Evolutionary conservation across 1,140 invertebrate genomes (phyloP).

Genomic region (Sitophilus oryzae): DNA sequence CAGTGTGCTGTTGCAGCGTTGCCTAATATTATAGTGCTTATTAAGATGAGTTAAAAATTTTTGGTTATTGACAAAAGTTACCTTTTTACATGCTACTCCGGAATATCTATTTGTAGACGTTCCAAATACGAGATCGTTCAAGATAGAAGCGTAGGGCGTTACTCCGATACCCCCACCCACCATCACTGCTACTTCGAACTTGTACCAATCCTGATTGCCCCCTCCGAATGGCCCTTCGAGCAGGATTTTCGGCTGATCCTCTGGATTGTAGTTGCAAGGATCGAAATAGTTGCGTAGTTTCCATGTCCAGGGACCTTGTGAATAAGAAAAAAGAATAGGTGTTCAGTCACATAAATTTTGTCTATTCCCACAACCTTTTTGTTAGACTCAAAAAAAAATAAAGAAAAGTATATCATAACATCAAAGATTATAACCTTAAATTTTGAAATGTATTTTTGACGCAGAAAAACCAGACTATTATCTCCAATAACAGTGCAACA

Average conservation of each 20-base stretch:
- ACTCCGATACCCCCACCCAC: conserved; percentile 98
- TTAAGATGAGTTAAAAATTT: neutral
- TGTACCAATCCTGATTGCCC: conserved; percentile 99
- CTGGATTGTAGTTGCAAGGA: conserved; percentile 86
- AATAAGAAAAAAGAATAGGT: conserved; percentile 4
- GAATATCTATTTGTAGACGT: conserved; percentile 93
- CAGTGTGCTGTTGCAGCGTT: too few relatives aligned
- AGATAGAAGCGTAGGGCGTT: conserved; percentile 97
- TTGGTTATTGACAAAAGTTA: conserved; percentile 37
- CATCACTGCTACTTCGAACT: conserved; percentile 96
- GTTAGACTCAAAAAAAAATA: too few relatives aligned
- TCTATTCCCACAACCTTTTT: neutral
- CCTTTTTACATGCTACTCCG: conserved; percentile 92
- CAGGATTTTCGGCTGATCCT: conserved; percentile 80
- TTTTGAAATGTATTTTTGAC: too few relatives aligned
- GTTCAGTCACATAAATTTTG: neutral
- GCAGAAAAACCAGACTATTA: too few relatives aligned
- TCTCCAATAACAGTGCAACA: too few relatives aligned
- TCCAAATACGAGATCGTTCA: conserved; percentile 94
- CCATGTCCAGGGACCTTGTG: conserved; percentile 91
- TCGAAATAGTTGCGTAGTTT: conserved; percentile 96
- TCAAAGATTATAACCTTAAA: too few relatives aligned
- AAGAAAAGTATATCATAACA: too few relatives aligned
- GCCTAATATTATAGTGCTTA: too few relatives aligned
- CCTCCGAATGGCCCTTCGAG: conserved; percentile 98